Evolutionary conservation across 2,888 invertebrate genomes (phyloP).

Genomic region (Eustalomyia histrio): DNA sequence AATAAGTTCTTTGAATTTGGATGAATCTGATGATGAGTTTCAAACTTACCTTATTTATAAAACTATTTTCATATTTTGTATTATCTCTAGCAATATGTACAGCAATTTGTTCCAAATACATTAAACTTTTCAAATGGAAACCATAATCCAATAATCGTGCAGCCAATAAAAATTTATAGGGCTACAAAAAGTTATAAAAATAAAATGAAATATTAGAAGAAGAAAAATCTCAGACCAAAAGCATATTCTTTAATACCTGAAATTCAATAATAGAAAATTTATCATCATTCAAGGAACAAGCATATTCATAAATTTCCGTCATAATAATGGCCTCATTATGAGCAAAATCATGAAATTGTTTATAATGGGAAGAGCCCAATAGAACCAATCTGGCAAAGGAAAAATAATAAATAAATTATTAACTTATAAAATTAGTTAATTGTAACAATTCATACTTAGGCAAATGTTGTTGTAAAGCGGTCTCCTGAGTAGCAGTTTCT

Average conservation of each 20-base stretch:
- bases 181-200: constrained; percentile 80
- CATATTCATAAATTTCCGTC: constrained; percentile 97
- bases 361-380: constrained; percentile 87
- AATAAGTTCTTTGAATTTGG: too few species aligned
- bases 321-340: constrained; percentile 93
- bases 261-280: constrained; percentile 87
- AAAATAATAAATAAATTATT: not conserved
- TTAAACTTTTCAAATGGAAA: constrained; percentile 87
- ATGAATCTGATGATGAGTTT: too few species aligned
- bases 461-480: constrained; percentile 73
- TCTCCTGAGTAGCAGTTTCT: constrained; percentile 72
- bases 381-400: constrained; percentile 85
- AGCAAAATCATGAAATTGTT: constrained; percentile 85
- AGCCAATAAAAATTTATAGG: constrained; percentile 91
- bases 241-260: constrained; percentile 84
- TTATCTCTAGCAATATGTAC: constrained; percentile 84
- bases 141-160: constrained; percentile 89
- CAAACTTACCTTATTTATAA: constrained; percentile 80
- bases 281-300: constrained; percentile 88
- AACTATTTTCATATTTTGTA: constrained; percentile 80
- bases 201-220: too few species aligned
- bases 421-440: not conserved
- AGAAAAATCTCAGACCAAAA: not conserved
- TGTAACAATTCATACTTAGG: constrained; percentile 69
- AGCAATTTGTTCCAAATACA: constrained; percentile 91